phyloP scores from a whole-genome alignment of 2,797 vertebrate genomes.

The Odontamblyopus lacepedii region DNA sequence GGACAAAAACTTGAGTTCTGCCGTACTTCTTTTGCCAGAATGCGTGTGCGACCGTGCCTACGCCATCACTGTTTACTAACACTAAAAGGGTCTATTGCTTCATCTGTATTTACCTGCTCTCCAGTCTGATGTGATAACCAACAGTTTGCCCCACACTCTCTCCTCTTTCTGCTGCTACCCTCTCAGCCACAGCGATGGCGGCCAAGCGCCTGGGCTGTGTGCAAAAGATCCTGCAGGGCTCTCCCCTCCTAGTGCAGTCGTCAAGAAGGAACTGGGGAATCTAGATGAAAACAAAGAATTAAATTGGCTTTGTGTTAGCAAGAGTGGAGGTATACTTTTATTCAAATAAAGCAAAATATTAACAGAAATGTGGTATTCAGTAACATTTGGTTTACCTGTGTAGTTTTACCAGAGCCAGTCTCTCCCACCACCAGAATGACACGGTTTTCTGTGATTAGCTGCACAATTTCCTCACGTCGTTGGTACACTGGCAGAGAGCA shows the following conservation, averaged over 20 bases:
- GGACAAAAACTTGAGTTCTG: not conserved
- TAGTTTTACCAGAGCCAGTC: conserved; percentile 97
- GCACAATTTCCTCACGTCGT: conserved; percentile 86
- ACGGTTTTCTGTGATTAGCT: conserved; percentile 86
- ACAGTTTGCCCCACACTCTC: conserved; percentile 90
- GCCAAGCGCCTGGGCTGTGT: conserved; percentile 92
- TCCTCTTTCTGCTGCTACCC: conserved; percentile 92
- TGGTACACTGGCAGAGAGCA: conserved; percentile 85
- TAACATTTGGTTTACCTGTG: conserved; percentile 66
- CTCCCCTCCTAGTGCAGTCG: conserved; percentile 81
- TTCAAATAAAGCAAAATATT: not conserved
- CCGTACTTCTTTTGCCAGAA: no score
- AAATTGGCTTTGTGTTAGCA: not conserved
- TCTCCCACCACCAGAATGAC: conserved; percentile 92
- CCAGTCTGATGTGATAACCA: conserved; percentile 94
- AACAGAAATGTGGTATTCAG: not conserved
- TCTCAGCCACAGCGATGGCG: conserved; percentile 90
- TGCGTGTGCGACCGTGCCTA: no score
- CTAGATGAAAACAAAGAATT: conserved; percentile 65
- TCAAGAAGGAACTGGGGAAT: conserved; percentile 97
- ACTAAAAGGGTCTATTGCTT: no score
- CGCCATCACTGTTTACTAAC: no score
- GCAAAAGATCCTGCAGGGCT: conserved; percentile 91
- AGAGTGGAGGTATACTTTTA: not conserved
- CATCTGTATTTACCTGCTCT: conserved; percentile 84